A percentile compares a stretch with the other conserved stretches of the same genome.
These are phyloP conservation scores for Nesometra sesokonis DNA, from an alignment of 35 echinoderm and acorn worm species.

Conservation along the genomic window DNA sequence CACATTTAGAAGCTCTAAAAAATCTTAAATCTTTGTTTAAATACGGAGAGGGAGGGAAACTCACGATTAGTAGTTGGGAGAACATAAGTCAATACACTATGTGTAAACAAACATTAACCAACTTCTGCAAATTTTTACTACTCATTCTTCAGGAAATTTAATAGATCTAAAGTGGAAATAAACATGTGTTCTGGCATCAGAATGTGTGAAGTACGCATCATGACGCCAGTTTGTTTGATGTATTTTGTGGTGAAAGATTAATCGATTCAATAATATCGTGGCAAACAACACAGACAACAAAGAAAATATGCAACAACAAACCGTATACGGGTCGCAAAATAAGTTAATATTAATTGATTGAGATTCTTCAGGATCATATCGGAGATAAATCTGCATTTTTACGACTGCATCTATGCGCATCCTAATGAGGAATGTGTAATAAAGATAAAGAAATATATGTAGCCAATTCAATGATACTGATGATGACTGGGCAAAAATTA, in stretches of 20 bases:
- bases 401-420: neutral
- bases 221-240: neutral
- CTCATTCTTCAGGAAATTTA: neutral
- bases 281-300: neutral
- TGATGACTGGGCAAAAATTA: neutral
- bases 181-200: neutral
- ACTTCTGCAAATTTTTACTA: neutral
- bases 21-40: no score
- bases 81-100: no score
- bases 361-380: neutral
- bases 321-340: neutral
- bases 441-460: neutral
- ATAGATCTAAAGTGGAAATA: neutral
- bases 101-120: no score
- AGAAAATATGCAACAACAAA: neutral
- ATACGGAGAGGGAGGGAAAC: no score
- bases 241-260: neutral
- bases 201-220: neutral
- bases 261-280: neutral
- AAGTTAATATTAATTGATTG: neutral
- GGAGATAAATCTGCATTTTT: neutral
- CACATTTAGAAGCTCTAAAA: no score
- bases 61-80: no score
- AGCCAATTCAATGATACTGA: neutral
- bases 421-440: neutral